Base-by-base conservation (phyloP, 2,888 invertebrate genomes). In the Isotomurus palustris region DNA sequence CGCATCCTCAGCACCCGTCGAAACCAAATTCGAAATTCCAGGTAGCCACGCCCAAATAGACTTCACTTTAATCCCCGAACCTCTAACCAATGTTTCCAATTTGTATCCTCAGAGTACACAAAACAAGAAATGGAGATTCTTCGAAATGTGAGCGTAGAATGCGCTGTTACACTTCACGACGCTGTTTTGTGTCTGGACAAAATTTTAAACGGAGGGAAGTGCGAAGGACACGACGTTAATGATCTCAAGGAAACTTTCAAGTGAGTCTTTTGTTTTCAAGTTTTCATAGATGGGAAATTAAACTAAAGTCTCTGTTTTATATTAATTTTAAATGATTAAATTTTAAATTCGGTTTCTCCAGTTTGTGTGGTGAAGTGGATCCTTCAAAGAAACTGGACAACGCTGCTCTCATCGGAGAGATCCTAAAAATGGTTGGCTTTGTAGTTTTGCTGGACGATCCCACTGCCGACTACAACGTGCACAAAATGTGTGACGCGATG, bases 11-110 rank as follows among this genome's bases (percentile, higher is more conserved):
- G 58, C 61, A 8, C 57, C 58, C 17, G 48, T 58, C 10, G 61
- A 61, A 40, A 48, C 53, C n/a, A 41, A 58, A 43, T 61, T 52
- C 38, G 61, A 61, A 52, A 53, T 58, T 14, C 61, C 61, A 48
- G 61, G 61, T 61, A n/a, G n/a, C 19, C 40, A 40, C 8, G 14
- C n/a, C n/a, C n/a, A n/a, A 32, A 32, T 14, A 32, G 8, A 14
- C 8, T 12, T 12, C 12, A 17, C n/a, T 40, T 14, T 40, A 14
- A 19, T 12, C 14, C 19, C 19, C 14, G 8, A 21, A 44, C 22
- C 19, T 19, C 40, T 40, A 21, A 44, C 12, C 10, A 24, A n/a
- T 3, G 3, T 24, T 22, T 24, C 8, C 24, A n/a, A 25, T 40
- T 40, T 40, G 17, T 40, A 17, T n/a, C 10, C 22, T 29, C 38